phyloP scores from a whole-genome alignment of 1,140 invertebrate genomes.

The Pectinophora gossypiella region DNA sequence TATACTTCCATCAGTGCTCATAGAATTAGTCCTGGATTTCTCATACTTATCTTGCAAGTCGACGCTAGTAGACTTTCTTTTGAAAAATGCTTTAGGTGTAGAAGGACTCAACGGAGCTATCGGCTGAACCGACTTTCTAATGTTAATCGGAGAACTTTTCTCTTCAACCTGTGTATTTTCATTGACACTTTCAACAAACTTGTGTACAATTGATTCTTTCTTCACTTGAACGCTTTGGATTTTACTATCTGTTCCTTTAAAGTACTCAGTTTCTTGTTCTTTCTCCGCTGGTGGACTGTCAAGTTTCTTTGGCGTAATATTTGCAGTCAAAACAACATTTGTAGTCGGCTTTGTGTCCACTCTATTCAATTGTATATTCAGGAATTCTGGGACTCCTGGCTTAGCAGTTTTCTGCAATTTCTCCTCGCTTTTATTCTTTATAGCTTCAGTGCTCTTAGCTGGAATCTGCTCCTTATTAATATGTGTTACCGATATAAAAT shows the following conservation, averaged over 20 bases:
- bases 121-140: slow-evolving; percentile 25
- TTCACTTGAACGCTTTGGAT: slow-evolving; percentile 14
- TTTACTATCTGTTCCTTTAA: slow-evolving; percentile 45
- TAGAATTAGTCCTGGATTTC: slow-evolving; percentile 56
- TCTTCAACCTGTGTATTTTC: slow-evolving; percentile 32
- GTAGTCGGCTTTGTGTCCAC: slow-evolving; percentile 78
- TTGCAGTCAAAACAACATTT: slow-evolving; percentile 78
- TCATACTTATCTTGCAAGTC: slow-evolving; percentile 52
- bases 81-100: slow-evolving; percentile 58
- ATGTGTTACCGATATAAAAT: slow-evolving; percentile 63
- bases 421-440: slow-evolving; percentile 64
- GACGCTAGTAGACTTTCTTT: slow-evolving; percentile 56
- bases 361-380: slow-evolving; percentile 82
- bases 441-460: slow-evolving; percentile 32
- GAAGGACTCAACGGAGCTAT: slow-evolving; percentile 46
- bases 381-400: slow-evolving; percentile 79
- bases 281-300: slow-evolving; percentile 54
- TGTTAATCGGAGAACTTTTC: slow-evolving; percentile 30
- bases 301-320: slow-evolving; percentile 65
- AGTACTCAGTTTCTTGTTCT: slow-evolving; percentile 42
- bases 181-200: slow-evolving; percentile 35
- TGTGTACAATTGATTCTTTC: slow-evolving; percentile 15
- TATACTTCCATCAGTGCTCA: slow-evolving; percentile 59
- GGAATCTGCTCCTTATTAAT: slow-evolving; percentile 54
- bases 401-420: slow-evolving; percentile 49